Evolutionary conservation across 2,888 invertebrate species (phyloP).

Genomic region (Hetaerina titia): DNA sequence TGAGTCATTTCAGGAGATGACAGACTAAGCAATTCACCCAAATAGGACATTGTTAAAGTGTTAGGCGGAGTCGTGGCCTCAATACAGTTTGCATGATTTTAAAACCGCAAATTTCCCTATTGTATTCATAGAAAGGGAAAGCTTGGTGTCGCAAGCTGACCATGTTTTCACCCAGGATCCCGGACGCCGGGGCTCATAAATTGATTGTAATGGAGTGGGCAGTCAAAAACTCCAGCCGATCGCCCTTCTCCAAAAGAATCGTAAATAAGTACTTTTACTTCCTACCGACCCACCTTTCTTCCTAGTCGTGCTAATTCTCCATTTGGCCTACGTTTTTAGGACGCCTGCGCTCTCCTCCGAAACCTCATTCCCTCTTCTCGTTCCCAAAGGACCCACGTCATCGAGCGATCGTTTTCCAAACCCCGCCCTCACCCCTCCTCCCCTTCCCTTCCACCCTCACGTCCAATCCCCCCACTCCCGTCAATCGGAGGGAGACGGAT

Average conservation of each 20-base stretch:
- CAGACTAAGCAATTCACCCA: constrained; percentile 11
- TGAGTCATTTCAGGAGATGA: not conserved
- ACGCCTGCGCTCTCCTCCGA: not conserved
- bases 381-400: constrained; percentile 14
- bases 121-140: constrained; percentile 48
- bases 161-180: not conserved
- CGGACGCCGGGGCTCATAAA: not conserved
- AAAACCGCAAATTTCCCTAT: constrained; percentile 52
- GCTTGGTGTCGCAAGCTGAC: not conserved
- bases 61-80: constrained; percentile 38
- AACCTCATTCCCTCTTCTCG: not conserved
- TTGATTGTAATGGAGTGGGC: not conserved
- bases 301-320: no score
- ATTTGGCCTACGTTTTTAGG: no score
- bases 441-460: not conserved
- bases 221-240: not conserved
- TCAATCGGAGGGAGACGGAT: not conserved
- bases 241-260: not conserved
- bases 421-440: not conserved
- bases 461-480: no score
- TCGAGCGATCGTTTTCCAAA: not conserved
- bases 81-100: constrained; percentile 56
- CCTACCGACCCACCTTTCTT: no score
- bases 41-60: constrained; percentile 8
- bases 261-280: no score